phyloP scores from a whole-genome alignment of 2,797 vertebrate genomes.

The Huso huso region DNA sequence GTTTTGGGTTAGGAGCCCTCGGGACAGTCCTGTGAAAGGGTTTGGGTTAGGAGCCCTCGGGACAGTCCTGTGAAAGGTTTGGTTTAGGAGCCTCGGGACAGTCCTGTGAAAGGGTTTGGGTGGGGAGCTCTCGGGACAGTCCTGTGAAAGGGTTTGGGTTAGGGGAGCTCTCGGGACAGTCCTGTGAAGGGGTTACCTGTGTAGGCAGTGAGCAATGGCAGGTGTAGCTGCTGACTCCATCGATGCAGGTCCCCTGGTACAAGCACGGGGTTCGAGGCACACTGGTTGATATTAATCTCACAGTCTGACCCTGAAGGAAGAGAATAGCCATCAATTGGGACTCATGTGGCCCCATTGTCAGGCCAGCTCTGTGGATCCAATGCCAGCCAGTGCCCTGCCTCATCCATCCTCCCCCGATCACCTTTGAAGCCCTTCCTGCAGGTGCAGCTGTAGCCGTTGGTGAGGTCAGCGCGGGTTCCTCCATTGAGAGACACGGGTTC shows the following conservation, averaged over 20 bases:
- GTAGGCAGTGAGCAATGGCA: constrained; percentile 64
- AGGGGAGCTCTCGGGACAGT: not conserved
- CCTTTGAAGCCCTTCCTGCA: constrained; percentile 79
- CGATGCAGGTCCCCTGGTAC: constrained; percentile 69
- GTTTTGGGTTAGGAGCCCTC: too few species aligned
- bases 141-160: too few species aligned
- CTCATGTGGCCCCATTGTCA: not conserved
- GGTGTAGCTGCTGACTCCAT: constrained; percentile 63
- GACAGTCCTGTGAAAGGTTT: too few species aligned
- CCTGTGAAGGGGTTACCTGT: constrained; percentile 49
- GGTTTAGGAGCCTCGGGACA: too few species aligned
- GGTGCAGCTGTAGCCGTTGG: constrained; percentile 73
- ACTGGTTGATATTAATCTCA: constrained; percentile 73
- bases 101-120: too few species aligned
- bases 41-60: too few species aligned
- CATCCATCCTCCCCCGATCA: constrained; percentile 29
- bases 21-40: too few species aligned
- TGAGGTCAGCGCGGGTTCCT: constrained; percentile 68
- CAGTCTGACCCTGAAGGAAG: constrained; percentile 63
- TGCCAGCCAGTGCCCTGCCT: not conserved
- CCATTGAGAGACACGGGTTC: constrained; percentile 79
- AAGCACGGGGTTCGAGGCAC: constrained; percentile 66
- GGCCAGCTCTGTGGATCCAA: not conserved
- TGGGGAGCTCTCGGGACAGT: too few species aligned
- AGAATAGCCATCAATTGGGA: not conserved